These are phyloP conservation scores for Toxonevra muliebris DNA, from an alignment of 2,888 invertebrate genomes.

Conservation along the genomic window DNA sequence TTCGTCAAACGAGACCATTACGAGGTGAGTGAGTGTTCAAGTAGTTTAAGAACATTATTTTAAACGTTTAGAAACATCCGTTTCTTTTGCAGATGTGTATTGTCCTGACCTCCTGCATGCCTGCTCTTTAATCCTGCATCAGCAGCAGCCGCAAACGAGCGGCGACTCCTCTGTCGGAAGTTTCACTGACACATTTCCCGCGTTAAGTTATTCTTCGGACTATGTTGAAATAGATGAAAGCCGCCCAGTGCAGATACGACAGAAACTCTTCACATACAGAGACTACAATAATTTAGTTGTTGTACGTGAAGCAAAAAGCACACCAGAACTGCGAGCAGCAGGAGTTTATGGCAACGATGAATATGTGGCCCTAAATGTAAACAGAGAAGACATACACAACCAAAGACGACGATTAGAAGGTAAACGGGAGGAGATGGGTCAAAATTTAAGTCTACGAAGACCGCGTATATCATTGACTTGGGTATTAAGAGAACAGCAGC, in stretches of 20 bases:
- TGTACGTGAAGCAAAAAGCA: conserved; percentile 28
- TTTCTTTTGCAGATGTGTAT: conserved; percentile 53
- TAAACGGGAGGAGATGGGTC: conserved; percentile 66
- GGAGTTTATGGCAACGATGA: conserved; percentile 17
- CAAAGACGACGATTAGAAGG: conserved; percentile 44
- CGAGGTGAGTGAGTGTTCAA: background rate
- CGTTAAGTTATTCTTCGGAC: conserved; percentile 45
- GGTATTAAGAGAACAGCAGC: conserved; percentile 75
- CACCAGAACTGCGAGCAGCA: conserved; percentile 36
- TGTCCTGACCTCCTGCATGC: conserved; percentile 62
- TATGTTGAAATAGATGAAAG: conserved; percentile 61
- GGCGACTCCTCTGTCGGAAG: conserved; percentile 57
- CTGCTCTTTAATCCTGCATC: conserved; percentile 59
- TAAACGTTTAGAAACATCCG: background rate
- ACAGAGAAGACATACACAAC: conserved; percentile 39
- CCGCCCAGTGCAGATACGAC: conserved; percentile 23
- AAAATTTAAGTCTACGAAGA: conserved; percentile 67
- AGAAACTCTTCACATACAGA: conserved; percentile 22
- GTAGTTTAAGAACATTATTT: background rate
- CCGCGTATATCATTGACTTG: conserved; percentile 80
- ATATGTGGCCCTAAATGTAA: conserved; percentile 25
- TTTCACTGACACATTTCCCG: conserved; percentile 52
- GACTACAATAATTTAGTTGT: conserved; percentile 13
- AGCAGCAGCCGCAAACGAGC: conserved; percentile 46
- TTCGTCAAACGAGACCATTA: background rate